Conservation (phyloP, 2,797 vertebrate species). For the Hemibagrus guttatus region DNA sequence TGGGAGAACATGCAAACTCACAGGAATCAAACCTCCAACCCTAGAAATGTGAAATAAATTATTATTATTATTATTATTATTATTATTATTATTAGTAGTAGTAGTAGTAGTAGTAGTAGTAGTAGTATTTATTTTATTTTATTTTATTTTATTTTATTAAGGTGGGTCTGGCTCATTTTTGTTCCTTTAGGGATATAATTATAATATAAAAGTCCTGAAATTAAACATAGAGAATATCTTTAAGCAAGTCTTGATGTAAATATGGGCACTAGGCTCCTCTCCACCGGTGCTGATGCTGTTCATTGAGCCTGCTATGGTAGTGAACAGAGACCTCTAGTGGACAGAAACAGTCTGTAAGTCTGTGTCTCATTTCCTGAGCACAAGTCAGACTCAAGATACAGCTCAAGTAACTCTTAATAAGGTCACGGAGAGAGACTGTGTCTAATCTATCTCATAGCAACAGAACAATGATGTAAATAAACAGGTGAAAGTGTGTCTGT, state of each 20-base stretch:
- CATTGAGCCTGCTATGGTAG: neutral
- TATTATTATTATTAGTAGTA: too few species aligned
- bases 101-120: too few species aligned
- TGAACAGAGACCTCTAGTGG: conserved; percentile 74
- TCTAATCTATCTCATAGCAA: neutral
- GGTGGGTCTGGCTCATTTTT: neutral
- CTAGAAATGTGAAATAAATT: too few species aligned
- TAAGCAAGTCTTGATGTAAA: neutral
- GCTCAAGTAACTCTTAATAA: conserved; percentile 27
- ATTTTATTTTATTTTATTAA: too few species aligned
- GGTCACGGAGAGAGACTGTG: conserved; percentile 31
- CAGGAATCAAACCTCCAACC: too few species aligned
- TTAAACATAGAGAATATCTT: neutral
- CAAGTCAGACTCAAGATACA: conserved; percentile 33
- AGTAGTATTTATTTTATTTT: too few species aligned
- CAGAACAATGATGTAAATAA: neutral
- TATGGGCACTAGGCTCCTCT: neutral
- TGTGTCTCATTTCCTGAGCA: conserved; percentile 19
- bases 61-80: too few species aligned
- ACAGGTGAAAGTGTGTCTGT: neutral
- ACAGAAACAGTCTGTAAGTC: conserved; percentile 27
- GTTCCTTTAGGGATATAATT: neutral
- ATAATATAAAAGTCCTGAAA: conserved; percentile 36
- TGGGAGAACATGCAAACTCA: too few species aligned
- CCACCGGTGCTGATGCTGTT: neutral